These are phyloP conservation scores for Eulimnadia texana DNA, from an alignment of 1,140 invertebrate genomes.

Conservation along the genomic window DNA sequence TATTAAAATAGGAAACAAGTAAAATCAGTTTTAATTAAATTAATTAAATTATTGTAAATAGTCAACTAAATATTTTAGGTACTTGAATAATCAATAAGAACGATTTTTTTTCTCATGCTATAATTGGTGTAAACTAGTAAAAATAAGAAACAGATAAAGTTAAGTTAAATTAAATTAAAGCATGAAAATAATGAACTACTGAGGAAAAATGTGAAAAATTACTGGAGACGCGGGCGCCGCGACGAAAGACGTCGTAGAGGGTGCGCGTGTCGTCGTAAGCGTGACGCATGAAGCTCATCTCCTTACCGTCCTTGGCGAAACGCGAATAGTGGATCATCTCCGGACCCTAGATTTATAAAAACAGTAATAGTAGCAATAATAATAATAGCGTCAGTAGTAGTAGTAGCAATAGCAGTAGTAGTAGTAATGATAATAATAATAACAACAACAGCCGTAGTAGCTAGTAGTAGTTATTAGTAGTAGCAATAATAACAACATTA, in stretches of 20 bases:
- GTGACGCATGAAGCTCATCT: conserved; percentile 71
- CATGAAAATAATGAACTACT: not conserved
- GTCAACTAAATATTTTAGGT: too few relatives aligned
- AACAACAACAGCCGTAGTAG: too few relatives aligned
- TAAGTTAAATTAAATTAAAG: not conserved
- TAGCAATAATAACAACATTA: too few relatives aligned
- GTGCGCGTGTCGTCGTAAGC: conserved; percentile 77
- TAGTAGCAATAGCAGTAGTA: not conserved
- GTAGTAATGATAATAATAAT: not conserved
- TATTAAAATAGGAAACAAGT: too few relatives aligned
- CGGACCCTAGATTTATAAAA: conserved; percentile 45
- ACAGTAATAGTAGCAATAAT: not conserved
- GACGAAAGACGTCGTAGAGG: conserved; percentile 75
- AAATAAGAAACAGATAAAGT: too few relatives aligned
- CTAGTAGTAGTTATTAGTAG: too few relatives aligned
- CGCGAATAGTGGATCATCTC: conserved; percentile 79
- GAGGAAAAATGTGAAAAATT: conserved; percentile 35
- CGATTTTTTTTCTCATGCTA: too few relatives aligned
- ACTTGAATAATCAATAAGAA: too few relatives aligned
- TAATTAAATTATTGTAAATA: too few relatives aligned
- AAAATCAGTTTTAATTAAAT: too few relatives aligned
- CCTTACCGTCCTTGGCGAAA: conserved; percentile 81
- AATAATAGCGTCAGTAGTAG: not conserved
- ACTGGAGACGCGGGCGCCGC: conserved; percentile 86
- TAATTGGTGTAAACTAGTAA: too few relatives aligned